Percentiles rank a stretch among this genome's conserved stretches.
These are phyloP conservation scores for Oithona nana DNA, from an alignment of 2,888 invertebrate genomes.

Conservation along the genomic window DNA sequence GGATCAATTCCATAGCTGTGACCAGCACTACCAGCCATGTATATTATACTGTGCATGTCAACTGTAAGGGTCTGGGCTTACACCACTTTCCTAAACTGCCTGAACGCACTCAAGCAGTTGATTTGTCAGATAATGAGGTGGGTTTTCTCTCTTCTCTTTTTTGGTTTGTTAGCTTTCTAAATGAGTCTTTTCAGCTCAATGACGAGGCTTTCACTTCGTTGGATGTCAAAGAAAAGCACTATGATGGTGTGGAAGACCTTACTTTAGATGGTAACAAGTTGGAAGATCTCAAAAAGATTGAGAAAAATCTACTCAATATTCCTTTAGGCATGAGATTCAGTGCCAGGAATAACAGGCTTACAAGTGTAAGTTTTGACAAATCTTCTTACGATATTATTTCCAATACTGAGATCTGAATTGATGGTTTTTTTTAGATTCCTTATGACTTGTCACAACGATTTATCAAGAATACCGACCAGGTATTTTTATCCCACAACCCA, in stretches of 20 bases:
- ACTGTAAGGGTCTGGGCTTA: background rate
- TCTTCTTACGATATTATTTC: background rate
- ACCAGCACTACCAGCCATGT: background rate
- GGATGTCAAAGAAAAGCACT: conserved; percentile 1
- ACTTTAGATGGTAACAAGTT: conserved; percentile 4
- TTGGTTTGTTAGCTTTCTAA: too few species aligned
- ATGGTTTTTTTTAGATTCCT: background rate
- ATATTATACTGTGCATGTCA: conserved; percentile 1
- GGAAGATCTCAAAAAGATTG: background rate
- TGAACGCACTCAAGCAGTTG: background rate
- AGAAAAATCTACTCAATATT: conserved; percentile 6
- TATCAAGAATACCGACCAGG: background rate
- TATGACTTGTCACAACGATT: conserved; percentile 11
- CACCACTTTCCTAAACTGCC: conserved; percentile 5
- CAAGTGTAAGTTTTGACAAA: conserved; percentile 1
- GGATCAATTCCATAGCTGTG: background rate
- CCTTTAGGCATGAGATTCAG: conserved; percentile 5
- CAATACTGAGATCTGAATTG: background rate
- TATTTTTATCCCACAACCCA: background rate
- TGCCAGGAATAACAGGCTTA: conserved; percentile 8
- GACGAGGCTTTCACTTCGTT: background rate
- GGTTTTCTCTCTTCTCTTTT: too few species aligned
- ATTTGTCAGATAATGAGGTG: conserved; percentile 3
- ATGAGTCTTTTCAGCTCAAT: background rate
- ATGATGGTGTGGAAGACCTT: conserved; percentile 3